A percentile compares a stretch with the other conserved stretches of the same genome.
Evolutionary conservation across 2,113 vertebrate genomes (phyloP).

Genomic region (Tor tambroides): DNA sequence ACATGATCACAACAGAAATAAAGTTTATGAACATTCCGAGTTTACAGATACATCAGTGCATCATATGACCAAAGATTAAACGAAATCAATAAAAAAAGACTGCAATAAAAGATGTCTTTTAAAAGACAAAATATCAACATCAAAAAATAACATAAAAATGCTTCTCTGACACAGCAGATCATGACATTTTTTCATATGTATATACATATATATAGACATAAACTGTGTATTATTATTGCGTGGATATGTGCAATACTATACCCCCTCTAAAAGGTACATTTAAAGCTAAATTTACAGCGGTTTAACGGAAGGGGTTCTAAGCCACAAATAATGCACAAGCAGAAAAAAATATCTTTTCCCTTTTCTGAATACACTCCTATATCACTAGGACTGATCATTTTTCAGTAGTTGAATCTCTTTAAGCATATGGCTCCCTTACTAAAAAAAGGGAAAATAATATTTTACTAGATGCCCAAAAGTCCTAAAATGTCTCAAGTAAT

Average conservation of each 20-base stretch:
- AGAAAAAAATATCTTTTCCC: background rate
- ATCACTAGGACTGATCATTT: background rate
- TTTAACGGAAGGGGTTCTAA: background rate
- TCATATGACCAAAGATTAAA: slow-evolving; percentile 51
- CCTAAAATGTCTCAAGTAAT: slow-evolving; percentile 72
- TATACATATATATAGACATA: slow-evolving; percentile 22
- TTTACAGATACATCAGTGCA: slow-evolving; percentile 68
- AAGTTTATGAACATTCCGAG: slow-evolving; percentile 66
- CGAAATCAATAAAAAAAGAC: slow-evolving; percentile 58
- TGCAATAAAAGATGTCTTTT: slow-evolving; percentile 53
- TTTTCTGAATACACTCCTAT: slow-evolving; percentile 11
- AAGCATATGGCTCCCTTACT: slow-evolving; percentile 67
- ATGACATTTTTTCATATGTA: slow-evolving; percentile 65
- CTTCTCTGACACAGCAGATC: slow-evolving; percentile 71
- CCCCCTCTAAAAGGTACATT: slow-evolving; percentile 8
- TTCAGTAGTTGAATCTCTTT: slow-evolving; percentile 29
- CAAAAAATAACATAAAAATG: slow-evolving; percentile 62
- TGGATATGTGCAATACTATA: slow-evolving; percentile 56
- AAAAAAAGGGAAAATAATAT: slow-evolving; percentile 55
- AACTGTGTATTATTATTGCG: background rate
- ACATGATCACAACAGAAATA: slow-evolving; percentile 65
- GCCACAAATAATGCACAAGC: slow-evolving; percentile 28
- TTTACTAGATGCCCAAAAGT: slow-evolving; percentile 71
- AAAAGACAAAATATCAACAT: slow-evolving; percentile 29
- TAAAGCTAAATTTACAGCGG: slow-evolving; percentile 41